Conservation (phyloP, 1,140 invertebrate genomes). For the Penaeus japonicus region DNA sequence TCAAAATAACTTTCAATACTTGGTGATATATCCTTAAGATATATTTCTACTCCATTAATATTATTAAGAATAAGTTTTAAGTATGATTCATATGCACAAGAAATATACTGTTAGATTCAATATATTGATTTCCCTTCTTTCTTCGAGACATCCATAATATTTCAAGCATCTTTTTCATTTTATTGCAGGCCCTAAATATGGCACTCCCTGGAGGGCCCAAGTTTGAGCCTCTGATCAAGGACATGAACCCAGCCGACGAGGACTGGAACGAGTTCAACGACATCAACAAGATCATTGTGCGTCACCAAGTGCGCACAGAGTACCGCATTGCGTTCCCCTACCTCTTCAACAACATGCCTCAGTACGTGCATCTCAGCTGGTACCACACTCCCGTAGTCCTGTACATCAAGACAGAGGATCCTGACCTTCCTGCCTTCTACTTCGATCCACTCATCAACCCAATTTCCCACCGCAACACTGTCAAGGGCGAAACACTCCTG, state of each 20-base stretch:
- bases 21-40: no score
- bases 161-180: no score
- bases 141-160: no score
- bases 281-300: slow-evolving; percentile 99
- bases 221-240: slow-evolving; percentile 99
- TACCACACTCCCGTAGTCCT: slow-evolving; percentile 99
- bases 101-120: no score
- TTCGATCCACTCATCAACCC: slow-evolving; percentile 99
- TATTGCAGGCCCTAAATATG: slow-evolving; percentile 86
- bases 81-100: no score
- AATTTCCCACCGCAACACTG: slow-evolving; percentile 92
- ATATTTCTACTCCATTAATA: no score
- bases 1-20: no score
- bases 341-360: slow-evolving; percentile 97
- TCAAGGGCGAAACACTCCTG: slow-evolving; percentile 69
- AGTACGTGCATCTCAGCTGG: slow-evolving; percentile 94
- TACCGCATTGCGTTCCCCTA: slow-evolving; percentile 99
- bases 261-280: slow-evolving; percentile 99
- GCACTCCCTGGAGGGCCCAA: slow-evolving; percentile 99
- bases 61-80: no score
- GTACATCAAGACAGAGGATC: slow-evolving; percentile 99
- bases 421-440: slow-evolving; percentile 99
- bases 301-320: slow-evolving; percentile 97
- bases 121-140: no score
- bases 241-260: slow-evolving; percentile 94